These are phyloP conservation scores for Nanorana parkeri DNA, from an alignment of 2,113 vertebrate genomes.

Conservation along the genomic window DNA sequence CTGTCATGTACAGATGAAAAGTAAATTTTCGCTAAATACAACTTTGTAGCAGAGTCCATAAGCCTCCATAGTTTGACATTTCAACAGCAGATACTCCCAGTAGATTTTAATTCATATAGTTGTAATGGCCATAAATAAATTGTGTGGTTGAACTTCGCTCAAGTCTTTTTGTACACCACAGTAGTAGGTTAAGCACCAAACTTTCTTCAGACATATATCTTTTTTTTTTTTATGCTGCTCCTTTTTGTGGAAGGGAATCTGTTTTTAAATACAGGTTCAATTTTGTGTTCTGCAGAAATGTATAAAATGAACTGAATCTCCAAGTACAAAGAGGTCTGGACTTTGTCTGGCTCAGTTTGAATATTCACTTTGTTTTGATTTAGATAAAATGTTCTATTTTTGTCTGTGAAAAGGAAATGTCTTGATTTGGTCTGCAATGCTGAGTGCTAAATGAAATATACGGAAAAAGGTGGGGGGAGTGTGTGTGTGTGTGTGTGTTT, in stretches of 20 bases:
- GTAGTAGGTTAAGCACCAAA: too few species aligned
- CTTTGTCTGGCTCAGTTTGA: conserved; percentile 37
- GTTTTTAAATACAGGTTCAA: background rate
- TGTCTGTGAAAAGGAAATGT: conserved; percentile 46
- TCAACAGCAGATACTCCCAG: too few species aligned
- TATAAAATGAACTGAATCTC: background rate
- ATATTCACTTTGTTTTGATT: conserved; percentile 50
- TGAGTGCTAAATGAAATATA: conserved; percentile 1
- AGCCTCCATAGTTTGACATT: too few species aligned
- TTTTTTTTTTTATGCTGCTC: too few species aligned
- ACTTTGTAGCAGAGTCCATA: too few species aligned
- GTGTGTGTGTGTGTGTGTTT: background rate
- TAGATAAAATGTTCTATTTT: conserved; percentile 53
- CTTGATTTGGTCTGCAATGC: conserved; percentile 28
- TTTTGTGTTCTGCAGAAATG: background rate
- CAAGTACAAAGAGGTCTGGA: conserved; percentile 26
- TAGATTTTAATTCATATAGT: too few species aligned
- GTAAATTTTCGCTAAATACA: too few species aligned
- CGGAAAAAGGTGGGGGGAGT: background rate
- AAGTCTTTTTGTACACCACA: too few species aligned
- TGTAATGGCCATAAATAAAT: too few species aligned
- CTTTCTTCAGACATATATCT: too few species aligned
- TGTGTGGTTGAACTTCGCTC: too few species aligned
- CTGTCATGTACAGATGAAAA: too few species aligned
- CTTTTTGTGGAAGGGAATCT: background rate